Evolutionary conservation across 2,888 invertebrate species (phyloP), one percentile per base, ranked within the genome.

Genomic region (Eupeodes latifasciatus): DNA sequence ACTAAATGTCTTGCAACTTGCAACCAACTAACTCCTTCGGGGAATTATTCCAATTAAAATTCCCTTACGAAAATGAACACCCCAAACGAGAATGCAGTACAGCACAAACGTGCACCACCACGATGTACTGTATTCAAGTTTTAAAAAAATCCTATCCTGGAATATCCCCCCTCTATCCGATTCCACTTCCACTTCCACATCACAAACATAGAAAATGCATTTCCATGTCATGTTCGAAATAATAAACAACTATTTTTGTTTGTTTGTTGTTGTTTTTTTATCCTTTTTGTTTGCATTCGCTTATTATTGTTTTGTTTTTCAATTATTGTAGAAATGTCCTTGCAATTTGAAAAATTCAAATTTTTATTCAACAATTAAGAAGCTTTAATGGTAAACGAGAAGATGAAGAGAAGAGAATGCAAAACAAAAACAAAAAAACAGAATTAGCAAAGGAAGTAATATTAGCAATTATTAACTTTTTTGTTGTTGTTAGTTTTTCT

Each of bases 1-100:
- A 10, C 64, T 44, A 19, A 19, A 64, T 64, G 12, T 47, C 44
- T 47, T 47, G 44, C 44, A 44, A 62, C n/a, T 59, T 44, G 36
- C 6, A 49, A 47, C 12, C 62, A 40, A 49, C 59, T 40, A 40
- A 40, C 40, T 67, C 61, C 75, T 80, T 80, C 61, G 27, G 66
- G 71, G 76, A 81, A 72, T 72, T 72, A 77, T 81, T 85, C 77
- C 81, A 85, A 77, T 85, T 77, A 77, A 61, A 81, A 85, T 77
- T 77, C 81, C 61, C 61, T 77, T 55, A 71, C 47, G 47, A 66
- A 66, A 77, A 72, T 71, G 76, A 76, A 77, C 69, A 40, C 40
- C 40, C 5, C 40, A 40, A 5, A 14, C 49, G 40, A 75, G 49
- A 64, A 49, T 59, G 10, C 14, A 71, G 44, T 44, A 34, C 14